These are phyloP conservation scores for Sinohyriopsis cumingii DNA, from an alignment of 2,888 invertebrate species.

Conservation along the genomic window DNA sequence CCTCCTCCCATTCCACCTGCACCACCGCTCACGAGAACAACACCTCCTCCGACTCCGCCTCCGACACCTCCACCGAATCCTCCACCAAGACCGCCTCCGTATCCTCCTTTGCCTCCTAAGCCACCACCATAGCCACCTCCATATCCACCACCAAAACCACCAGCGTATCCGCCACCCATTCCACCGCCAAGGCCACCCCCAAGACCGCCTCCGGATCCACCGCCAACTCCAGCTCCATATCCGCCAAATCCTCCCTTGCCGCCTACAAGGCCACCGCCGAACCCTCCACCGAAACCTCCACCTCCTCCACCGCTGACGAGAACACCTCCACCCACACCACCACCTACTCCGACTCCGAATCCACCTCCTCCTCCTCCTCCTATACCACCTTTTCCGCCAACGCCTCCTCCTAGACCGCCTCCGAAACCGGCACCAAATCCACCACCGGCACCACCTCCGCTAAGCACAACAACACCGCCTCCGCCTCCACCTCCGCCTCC, in stretches of 20 bases:
- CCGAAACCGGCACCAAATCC: constrained; percentile 4
- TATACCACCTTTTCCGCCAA: too few species aligned
- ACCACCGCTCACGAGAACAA: neutral
- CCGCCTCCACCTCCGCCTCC: constrained; percentile 4
- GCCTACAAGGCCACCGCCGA: neutral
- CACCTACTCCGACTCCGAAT: neutral
- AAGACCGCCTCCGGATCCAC: neutral
- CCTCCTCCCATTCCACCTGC: constrained; percentile 3
- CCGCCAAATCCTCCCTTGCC: neutral
- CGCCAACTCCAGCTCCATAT: neutral
- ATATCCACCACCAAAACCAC: neutral
- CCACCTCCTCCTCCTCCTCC: neutral
- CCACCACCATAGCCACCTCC: neutral
- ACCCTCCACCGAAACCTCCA: neutral
- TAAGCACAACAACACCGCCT: constrained; percentile 5
- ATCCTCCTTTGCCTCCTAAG: neutral
- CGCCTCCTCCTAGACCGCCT: neutral
- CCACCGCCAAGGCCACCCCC: neutral
- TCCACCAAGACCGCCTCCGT: too few species aligned
- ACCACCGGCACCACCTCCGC: constrained; percentile 4
- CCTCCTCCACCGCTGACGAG: neutral
- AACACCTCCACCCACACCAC: neutral
- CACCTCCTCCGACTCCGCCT: neutral
- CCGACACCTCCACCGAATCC: neutral
- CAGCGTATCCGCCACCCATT: neutral